Evolutionary conservation across 2,113 vertebrate species (phyloP).

Genomic region (Indri indri): DNA sequence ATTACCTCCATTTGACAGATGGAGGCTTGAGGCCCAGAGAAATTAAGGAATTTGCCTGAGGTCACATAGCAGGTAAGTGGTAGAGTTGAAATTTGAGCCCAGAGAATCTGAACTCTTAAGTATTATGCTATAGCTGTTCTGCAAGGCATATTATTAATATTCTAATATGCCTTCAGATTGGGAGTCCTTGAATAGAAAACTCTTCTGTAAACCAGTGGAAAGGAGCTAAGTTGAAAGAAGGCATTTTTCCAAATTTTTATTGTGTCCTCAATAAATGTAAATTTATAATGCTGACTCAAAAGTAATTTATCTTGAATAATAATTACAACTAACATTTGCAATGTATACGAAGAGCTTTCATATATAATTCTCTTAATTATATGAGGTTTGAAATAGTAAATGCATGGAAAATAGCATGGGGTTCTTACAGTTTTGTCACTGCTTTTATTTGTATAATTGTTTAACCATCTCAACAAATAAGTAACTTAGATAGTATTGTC

Average conservation of each 20-base stretch:
- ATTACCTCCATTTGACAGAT: neutral
- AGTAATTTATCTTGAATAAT: neutral
- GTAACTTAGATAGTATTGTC: neutral
- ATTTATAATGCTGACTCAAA: neutral
- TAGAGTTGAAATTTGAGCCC: neutral
- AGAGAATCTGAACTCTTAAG: neutral
- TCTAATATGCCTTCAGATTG: neutral
- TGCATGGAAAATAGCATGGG: neutral
- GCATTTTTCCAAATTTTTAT: neutral
- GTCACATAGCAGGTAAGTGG: neutral
- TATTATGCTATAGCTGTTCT: neutral
- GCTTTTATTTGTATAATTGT: neutral
- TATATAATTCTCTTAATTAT: neutral
- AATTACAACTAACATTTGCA: neutral
- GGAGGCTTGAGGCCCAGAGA: neutral
- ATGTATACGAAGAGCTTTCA: neutral
- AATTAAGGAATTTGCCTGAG: neutral
- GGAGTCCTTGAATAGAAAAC: neutral
- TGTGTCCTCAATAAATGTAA: neutral
- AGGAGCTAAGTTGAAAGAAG: neutral
- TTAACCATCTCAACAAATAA: neutral
- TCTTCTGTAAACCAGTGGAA: neutral
- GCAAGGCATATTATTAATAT: neutral
- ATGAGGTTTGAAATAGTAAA: neutral
- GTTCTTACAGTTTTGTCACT: neutral